Evolutionary conservation across 2,888 invertebrate species (phyloP).

Genomic region (Falcaria lacertinaria): DNA sequence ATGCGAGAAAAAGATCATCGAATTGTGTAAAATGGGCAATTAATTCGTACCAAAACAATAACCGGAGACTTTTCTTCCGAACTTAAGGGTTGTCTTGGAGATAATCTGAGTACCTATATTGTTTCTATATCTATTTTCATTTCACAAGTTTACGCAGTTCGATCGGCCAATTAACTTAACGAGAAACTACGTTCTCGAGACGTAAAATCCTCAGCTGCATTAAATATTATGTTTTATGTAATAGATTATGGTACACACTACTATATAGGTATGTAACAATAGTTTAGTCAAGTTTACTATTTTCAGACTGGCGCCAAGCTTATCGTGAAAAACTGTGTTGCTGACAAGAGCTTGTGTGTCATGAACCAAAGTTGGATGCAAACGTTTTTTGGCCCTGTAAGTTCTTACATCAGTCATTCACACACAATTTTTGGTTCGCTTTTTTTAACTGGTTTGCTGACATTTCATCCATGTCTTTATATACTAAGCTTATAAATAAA

Average conservation of each 20-base stretch:
- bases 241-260: no score
- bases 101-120: background rate
- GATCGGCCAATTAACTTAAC: background rate
- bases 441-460: no score
- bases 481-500: no score
- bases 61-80: no score
- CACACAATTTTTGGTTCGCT: no score
- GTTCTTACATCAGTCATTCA: no score
- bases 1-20: no score
- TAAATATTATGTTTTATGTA: no score
- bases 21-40: no score
- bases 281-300: slow-evolving; percentile 5
- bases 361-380: slow-evolving; percentile 73
- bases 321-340: slow-evolving; percentile 62
- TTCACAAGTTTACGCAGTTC: background rate
- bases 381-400: slow-evolving; percentile 69
- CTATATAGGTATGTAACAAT: no score
- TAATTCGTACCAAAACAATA: no score
- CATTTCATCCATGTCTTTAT: no score
- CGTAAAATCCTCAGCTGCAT: background rate
- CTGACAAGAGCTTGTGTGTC: slow-evolving; percentile 62
- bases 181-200: background rate
- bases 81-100: background rate
- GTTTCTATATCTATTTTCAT: background rate
- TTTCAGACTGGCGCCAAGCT: slow-evolving; percentile 61